Base-by-base conservation (phyloP, 2,113 vertebrate species). In the Callocephalon fimbriatum region DNA sequence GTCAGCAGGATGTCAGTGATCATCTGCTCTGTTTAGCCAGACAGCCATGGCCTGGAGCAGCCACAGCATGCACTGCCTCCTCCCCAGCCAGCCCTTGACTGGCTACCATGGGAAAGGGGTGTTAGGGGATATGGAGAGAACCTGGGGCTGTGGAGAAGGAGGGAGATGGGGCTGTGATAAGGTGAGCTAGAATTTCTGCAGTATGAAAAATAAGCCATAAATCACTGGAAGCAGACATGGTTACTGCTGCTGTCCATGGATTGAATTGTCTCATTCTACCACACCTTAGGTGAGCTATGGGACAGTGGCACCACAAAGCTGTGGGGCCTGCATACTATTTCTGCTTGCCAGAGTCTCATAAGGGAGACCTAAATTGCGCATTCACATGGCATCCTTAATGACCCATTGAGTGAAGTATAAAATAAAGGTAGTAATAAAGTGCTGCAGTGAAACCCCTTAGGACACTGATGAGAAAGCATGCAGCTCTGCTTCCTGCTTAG, bases 281-380 rank as follows among this genome's bases (percentile, higher is more conserved):
- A 44, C 32, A 63, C 7, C 27, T n/a, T 47, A 20, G 12, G 19
- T 65, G 19, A 82, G 26, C 38, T 47, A 4, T 9, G 51, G 70
- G 53, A 65, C 3, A 1, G 62, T 10, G 37, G 58, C 71, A 90
- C 44, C 44, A 75, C 56, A 66, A 82, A 85, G 51, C 83, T 6
- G 1, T 15, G 31, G 27, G 62, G 40, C 27, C 48, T 31, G 31
- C 0, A 4, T 56, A 58, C 31, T 2, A 0, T 70, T 47, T 56
- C 23, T 0, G 0, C 40, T 73, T 0, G 0, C 45, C 76, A 74
- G 48, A 63, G 20, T 51, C 63, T 61, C 38, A 3, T 4, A 29
- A 5, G n/a, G 44, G 61, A 74, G 54, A 71, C 32, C 45, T 35
- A 77, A 93, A 54, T 59, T 66, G 56, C 0, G 0, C 0, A 0